Evolutionary conservation across 2,888 invertebrate species (phyloP).

Genomic region (Catocala fraxini): DNA sequence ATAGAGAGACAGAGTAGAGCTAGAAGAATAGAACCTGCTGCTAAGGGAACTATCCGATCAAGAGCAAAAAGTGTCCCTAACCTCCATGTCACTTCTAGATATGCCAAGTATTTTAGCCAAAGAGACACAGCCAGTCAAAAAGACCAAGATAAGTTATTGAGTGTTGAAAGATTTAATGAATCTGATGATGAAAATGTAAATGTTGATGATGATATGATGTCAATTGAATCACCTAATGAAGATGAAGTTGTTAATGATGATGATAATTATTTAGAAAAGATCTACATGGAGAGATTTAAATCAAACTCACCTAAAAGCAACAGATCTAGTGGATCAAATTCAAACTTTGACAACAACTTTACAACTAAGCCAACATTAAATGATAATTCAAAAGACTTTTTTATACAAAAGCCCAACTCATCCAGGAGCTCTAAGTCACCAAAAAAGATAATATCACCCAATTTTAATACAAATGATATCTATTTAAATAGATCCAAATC

Average conservation of each 20-base stretch:
- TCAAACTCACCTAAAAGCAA: conserved; percentile 63
- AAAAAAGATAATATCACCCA: conserved; percentile 50
- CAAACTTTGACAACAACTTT: conserved; percentile 44
- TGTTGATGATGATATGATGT: conserved; percentile 46
- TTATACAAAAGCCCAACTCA: conserved; percentile 64
- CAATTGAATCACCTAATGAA: conserved; percentile 53
- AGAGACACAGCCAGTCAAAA: conserved; percentile 74
- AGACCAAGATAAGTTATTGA: conserved; percentile 56
- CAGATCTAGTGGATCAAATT: conserved; percentile 55
- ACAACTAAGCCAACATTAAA: conserved; percentile 42
- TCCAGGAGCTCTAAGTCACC: conserved; percentile 61
- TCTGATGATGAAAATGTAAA: conserved; percentile 34
- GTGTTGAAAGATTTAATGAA: conserved; percentile 47
- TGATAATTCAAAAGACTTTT: conserved; percentile 63
- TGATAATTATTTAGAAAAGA: conserved; percentile 76
- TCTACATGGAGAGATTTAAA: conserved; percentile 76
- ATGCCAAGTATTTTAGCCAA: conserved; percentile 85
- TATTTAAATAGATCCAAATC: conserved; percentile 57
- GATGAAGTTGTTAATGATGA: conserved; percentile 59
- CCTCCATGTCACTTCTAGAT: conserved; percentile 80
- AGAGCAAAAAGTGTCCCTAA: conserved; percentile 85
- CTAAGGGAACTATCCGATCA: conserved; percentile 58
- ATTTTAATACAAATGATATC: conserved; percentile 41
- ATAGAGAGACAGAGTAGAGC: conserved; percentile 76
- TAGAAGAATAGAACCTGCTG: conserved; percentile 55